Evolutionary conservation across 2,113 vertebrate genomes (phyloP), one percentile per base, ranked within the genome.

Genomic region (Donacobius atricapilla): DNA sequence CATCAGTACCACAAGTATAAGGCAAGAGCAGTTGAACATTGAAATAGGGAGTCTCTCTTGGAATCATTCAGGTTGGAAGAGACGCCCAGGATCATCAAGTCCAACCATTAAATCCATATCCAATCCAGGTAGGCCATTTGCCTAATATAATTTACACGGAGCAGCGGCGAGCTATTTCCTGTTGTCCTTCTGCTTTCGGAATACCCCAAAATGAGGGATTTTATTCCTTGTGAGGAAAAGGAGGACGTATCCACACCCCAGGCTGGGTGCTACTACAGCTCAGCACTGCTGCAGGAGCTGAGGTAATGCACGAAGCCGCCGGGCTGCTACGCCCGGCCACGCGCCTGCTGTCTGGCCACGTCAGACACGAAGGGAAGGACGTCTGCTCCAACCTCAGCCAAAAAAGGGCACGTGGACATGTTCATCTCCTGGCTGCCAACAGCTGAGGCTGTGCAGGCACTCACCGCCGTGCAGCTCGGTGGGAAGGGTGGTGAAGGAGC

Each of bases 381-480:
- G 0, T 79, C 71, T 60, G 44, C 84, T 89, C 23, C 76, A 64
- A 14, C 21, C 90, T 56, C 87, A 82, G 94, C 84, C 92, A 91
- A 83, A 47, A 56, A 60, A 28, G 47, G 20, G 24, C 53, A 31
- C 3, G 1, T 51, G 87, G 90, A 7, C 27, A 4, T 0, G 80
- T 87, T 60, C 39, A 37, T 78, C 28, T 73, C 2, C 5, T 0
- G 61, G 47, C 20, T 64, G 87, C 78, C 28, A 64, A 15, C 8
- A 83, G 75, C 45, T 65, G 78, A 5, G 87, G 61, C 65, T 13
- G 24, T 0, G 9, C 61, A 28, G 66, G 51, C 31, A 15, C 40
- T 5, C 1, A 0, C 25, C 1, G 0, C 6, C 1, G 8, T 10
- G 15, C 37, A 27, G 69, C 27, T 56, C 45, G 1, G 8, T 0